phyloP scores from a whole-genome alignment of 2,113 vertebrate species.

The Dicrurus megarhynchus region DNA sequence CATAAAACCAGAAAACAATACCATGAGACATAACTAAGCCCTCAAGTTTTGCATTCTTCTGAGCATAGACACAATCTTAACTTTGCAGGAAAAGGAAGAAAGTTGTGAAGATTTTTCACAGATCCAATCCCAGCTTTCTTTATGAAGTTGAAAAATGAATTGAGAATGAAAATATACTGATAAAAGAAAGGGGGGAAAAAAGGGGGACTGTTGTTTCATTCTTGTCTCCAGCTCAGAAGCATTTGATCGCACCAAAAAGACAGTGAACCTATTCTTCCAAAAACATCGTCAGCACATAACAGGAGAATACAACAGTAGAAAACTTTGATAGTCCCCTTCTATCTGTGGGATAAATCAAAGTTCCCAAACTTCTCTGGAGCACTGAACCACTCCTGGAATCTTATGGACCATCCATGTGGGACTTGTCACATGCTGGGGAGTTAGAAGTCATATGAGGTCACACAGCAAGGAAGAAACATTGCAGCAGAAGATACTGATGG shows the following conservation, averaged over 20 bases:
- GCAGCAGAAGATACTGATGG: neutral
- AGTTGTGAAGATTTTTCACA: neutral
- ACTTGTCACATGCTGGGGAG: slow-evolving; percentile 20
- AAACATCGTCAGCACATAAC: neutral
- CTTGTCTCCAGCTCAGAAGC: neutral
- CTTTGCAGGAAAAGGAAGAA: neutral
- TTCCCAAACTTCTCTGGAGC: neutral
- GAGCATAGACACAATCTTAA: neutral
- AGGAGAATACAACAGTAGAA: neutral
- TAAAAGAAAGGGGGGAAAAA: neutral
- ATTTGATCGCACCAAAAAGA: neutral
- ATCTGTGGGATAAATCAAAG: neutral
- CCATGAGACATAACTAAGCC: neutral
- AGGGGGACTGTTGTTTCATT: neutral
- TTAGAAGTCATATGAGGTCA: neutral
- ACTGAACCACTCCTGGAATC: neutral
- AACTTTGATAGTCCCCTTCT: slow-evolving; percentile 27
- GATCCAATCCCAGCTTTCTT: neutral
- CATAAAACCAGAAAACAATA: neutral
- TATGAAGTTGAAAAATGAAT: neutral
- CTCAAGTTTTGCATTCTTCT: neutral
- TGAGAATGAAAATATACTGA: neutral
- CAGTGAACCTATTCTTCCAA: slow-evolving; percentile 35
- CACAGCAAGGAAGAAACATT: neutral
- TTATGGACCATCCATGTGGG: neutral